A percentile compares a stretch with the other conserved stretches of the same genome.
phyloP scores from a whole-genome alignment of 2,888 invertebrate species.

The Oegoconia quadripuncta region DNA sequence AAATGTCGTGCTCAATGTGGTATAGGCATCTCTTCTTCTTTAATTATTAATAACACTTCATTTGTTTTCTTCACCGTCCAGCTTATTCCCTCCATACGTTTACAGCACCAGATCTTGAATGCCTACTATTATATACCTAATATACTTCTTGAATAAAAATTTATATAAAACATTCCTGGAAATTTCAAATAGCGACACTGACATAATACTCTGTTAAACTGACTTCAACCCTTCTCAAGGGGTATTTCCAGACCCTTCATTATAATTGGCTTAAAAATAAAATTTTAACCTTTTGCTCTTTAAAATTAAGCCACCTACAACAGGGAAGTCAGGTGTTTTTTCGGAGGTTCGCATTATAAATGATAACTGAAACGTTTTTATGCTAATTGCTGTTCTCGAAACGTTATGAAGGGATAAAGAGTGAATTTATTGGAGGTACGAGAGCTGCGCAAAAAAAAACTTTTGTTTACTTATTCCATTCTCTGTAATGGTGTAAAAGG shows the following conservation, averaged over 20 bases:
- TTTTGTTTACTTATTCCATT: constrained; percentile 18
- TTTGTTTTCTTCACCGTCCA: no score
- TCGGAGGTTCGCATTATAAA: constrained; percentile 23
- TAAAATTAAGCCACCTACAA: constrained; percentile 12
- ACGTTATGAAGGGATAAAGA: constrained; percentile 36
- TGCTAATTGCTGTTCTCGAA: constrained; percentile 35
- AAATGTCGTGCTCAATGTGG: no score
- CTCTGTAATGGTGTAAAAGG: constrained; percentile 20
- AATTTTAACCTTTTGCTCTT: constrained; percentile 5
- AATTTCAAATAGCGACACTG: no score
- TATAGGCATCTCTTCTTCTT: no score
- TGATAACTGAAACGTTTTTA: constrained; percentile 33
- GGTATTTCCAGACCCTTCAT: not conserved
- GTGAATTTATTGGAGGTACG: constrained; percentile 30
- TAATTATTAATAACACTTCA: no score
- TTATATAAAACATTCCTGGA: no score
- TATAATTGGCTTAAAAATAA: constrained; percentile 1
- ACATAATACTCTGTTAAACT: not conserved
- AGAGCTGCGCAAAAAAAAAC: constrained; percentile 21
- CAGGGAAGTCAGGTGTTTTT: constrained; percentile 24
- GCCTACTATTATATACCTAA: no score
- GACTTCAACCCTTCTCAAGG: not conserved
- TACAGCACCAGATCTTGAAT: no score
- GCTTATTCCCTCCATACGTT: no score
- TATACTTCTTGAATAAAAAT: no score